Percentiles rank a stretch among this genome's conserved stretches.
Evolutionary conservation across 2,888 invertebrate species (phyloP).

Genomic region (Dicycla oo): DNA sequence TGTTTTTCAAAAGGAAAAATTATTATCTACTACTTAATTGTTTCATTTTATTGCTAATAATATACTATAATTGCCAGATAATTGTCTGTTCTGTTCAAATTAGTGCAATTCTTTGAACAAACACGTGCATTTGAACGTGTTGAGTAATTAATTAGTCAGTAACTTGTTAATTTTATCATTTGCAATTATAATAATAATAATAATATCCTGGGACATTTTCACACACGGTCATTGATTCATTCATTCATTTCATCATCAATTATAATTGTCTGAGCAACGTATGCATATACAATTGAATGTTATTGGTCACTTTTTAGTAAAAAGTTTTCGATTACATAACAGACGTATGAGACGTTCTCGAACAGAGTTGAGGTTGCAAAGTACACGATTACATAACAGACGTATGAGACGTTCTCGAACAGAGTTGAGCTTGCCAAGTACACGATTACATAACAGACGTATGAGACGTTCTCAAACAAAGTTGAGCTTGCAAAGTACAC

Average conservation of each 20-base stretch:
- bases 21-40: background rate
- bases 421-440: too few relatives aligned
- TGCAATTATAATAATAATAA: too few relatives aligned
- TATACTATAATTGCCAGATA: constrained; percentile 1
- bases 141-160: background rate
- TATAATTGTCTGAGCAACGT: constrained; percentile 15
- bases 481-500: too few relatives aligned
- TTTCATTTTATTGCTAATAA: constrained; percentile 8
- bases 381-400: too few relatives aligned
- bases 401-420: too few relatives aligned
- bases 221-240: too few relatives aligned
- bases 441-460: too few relatives aligned
- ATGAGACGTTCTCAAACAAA: too few relatives aligned
- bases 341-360: background rate
- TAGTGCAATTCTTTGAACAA: background rate
- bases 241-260: too few relatives aligned
- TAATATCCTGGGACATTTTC: too few relatives aligned
- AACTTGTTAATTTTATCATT: constrained; percentile 5
- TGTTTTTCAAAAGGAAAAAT: background rate
- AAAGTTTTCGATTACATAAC: background rate
- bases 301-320: background rate
- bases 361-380: too few relatives aligned
- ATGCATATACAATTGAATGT: constrained; percentile 1
- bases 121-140: constrained; percentile 8
- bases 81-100: background rate